Percentiles rank a stretch among this genome's conserved stretches.
These are phyloP conservation scores for Vireo altiloquus DNA, from an alignment of 2,113 vertebrate genomes.

Conservation along the genomic window DNA sequence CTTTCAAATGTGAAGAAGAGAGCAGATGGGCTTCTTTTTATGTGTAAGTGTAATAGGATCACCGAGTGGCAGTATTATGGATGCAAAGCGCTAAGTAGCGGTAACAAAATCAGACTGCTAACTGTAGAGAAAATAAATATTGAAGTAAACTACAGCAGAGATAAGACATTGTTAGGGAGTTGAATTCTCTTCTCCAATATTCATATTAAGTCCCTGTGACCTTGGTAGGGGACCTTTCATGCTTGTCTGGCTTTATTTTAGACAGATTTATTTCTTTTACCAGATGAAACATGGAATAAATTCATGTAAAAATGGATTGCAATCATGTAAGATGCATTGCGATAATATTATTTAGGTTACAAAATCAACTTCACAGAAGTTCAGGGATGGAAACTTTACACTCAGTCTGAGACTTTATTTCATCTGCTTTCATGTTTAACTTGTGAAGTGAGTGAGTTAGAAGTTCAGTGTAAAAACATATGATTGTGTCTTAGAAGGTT, in stretches of 20 bases:
- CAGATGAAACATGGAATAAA: background rate
- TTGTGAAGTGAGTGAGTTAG: background rate
- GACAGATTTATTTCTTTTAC: background rate
- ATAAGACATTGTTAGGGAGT: background rate
- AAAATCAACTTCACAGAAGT: background rate
- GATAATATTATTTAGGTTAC: constrained; percentile 5
- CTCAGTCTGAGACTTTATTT: background rate
- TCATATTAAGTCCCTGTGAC: background rate
- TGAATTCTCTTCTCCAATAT: background rate
- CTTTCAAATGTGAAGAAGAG: background rate
- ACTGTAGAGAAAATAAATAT: background rate
- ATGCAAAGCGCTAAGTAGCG: background rate
- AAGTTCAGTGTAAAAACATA: background rate
- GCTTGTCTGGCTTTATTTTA: background rate
- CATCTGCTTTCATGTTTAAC: background rate
- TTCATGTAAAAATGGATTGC: background rate
- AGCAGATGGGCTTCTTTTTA: background rate
- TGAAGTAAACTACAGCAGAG: background rate
- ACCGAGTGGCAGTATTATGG: background rate
- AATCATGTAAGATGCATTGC: constrained; percentile 6
- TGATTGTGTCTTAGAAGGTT: background rate
- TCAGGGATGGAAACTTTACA: background rate
- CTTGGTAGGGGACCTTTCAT: background rate
- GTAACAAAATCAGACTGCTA: background rate
- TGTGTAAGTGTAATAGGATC: constrained; percentile 1